Conservation (phyloP, 2,888 invertebrate species). For the Hyalella azteca region DNA sequence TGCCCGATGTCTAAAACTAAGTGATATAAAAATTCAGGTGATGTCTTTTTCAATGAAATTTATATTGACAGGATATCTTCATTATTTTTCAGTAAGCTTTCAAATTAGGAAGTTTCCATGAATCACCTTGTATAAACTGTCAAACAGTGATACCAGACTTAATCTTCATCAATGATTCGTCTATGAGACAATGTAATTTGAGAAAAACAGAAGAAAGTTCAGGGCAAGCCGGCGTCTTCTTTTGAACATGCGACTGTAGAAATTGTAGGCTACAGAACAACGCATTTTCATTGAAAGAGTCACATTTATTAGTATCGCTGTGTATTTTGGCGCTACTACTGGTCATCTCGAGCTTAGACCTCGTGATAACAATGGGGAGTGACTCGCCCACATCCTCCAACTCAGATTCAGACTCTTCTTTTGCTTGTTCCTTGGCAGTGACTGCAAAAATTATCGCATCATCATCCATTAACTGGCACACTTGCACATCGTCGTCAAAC, state of each 20-base stretch:
- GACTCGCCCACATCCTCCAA: neutral
- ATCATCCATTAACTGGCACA: constrained; percentile 57
- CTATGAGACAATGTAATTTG: neutral
- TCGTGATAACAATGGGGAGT: neutral
- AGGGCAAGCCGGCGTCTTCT: neutral
- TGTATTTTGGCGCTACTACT: neutral
- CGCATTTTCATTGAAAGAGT: neutral
- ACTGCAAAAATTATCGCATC: constrained; percentile 55
- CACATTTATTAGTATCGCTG: neutral
- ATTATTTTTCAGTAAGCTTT: too few relatives aligned
- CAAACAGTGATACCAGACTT: neutral
- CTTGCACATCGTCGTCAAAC: constrained; percentile 54
- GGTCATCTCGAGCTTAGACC: neutral
- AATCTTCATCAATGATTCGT: neutral
- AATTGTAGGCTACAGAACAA: neutral
- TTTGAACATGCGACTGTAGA: neutral
- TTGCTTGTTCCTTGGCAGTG: neutral
- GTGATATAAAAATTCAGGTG: too few relatives aligned
- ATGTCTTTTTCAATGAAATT: too few relatives aligned
- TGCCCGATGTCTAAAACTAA: too few relatives aligned
- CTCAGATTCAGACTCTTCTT: constrained; percentile 1
- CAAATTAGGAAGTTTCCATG: too few relatives aligned
- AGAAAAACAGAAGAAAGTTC: neutral
- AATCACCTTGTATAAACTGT: too few relatives aligned
- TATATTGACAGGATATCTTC: too few relatives aligned